These are phyloP conservation scores for Stenolophus ochropezus DNA, from an alignment of 2,888 invertebrate species.

Conservation along the genomic window DNA sequence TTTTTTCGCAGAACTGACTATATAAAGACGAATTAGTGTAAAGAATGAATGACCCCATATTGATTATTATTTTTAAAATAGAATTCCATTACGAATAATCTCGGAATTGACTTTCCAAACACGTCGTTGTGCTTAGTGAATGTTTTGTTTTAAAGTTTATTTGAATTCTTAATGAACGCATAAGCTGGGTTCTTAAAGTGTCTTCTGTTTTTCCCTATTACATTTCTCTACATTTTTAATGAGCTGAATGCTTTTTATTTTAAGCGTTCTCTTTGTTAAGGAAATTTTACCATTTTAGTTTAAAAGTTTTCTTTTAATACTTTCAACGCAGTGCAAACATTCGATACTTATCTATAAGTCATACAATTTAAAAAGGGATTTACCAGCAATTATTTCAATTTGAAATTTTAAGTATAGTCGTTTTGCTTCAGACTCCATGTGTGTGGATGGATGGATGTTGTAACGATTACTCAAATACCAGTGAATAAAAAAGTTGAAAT, in stretches of 20 bases:
- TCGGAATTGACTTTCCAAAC: conserved; percentile 45
- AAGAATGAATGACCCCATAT: too few relatives aligned
- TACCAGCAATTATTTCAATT: too few relatives aligned
- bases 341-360: too few relatives aligned
- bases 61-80: too few relatives aligned
- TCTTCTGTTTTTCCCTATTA: background rate
- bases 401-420: too few relatives aligned
- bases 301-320: background rate
- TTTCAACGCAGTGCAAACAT: background rate
- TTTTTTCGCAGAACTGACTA: too few relatives aligned
- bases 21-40: too few relatives aligned
- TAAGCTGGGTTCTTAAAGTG: conserved; percentile 28
- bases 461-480: too few relatives aligned
- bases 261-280: background rate
- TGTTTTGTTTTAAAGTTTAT: conserved; percentile 49
- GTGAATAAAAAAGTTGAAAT: too few relatives aligned
- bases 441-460: too few relatives aligned
- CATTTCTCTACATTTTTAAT: conserved; percentile 11
- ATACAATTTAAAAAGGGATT: too few relatives aligned
- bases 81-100: conserved; percentile 51
- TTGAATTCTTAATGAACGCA: conserved; percentile 47
- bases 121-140: conserved; percentile 45
- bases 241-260: background rate
- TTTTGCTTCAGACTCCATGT: too few relatives aligned
- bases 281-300: background rate